A percentile compares a stretch with the other conserved stretches of the same genome.
Evolutionary conservation across 2,113 vertebrate species (phyloP).

Genomic region (Macquaria ambigua): DNA sequence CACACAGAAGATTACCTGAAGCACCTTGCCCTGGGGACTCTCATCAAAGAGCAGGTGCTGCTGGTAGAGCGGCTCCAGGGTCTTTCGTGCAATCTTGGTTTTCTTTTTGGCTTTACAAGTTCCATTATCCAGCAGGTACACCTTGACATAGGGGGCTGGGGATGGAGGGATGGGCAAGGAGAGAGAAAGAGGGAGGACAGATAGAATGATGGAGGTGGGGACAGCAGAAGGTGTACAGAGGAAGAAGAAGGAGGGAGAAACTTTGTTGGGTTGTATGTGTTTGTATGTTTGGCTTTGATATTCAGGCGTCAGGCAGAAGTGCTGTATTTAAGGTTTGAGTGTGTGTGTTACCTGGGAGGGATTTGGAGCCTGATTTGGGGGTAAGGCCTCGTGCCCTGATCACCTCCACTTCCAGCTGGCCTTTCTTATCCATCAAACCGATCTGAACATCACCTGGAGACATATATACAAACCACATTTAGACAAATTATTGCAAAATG

Average conservation of each 20-base stretch:
- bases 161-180: not conserved
- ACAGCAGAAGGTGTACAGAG: not conserved
- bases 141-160: conserved; percentile 97
- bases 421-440: conserved; percentile 98
- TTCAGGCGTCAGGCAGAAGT: not conserved
- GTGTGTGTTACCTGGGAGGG: conserved; percentile 91
- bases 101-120: conserved; percentile 99
- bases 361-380: conserved; percentile 97
- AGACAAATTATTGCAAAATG: not conserved
- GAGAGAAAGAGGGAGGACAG: not conserved
- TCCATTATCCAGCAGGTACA: conserved; percentile 97
- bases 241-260: too few species aligned
- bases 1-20: conserved; percentile 89
- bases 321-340: not conserved
- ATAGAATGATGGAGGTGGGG: not conserved
- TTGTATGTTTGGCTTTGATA: conserved; percentile 2
- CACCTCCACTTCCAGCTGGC: conserved; percentile 98
- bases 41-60: conserved; percentile 97
- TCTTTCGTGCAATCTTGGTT: conserved; percentile 99
- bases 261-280: not conserved
- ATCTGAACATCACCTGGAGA: conserved; percentile 96
- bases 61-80: conserved; percentile 98
- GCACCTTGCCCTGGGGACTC: conserved; percentile 97
- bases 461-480: not conserved
- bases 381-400: conserved; percentile 98